Conservation (phyloP, 2,797 vertebrate species). For the Luscinia megarhynchos region DNA sequence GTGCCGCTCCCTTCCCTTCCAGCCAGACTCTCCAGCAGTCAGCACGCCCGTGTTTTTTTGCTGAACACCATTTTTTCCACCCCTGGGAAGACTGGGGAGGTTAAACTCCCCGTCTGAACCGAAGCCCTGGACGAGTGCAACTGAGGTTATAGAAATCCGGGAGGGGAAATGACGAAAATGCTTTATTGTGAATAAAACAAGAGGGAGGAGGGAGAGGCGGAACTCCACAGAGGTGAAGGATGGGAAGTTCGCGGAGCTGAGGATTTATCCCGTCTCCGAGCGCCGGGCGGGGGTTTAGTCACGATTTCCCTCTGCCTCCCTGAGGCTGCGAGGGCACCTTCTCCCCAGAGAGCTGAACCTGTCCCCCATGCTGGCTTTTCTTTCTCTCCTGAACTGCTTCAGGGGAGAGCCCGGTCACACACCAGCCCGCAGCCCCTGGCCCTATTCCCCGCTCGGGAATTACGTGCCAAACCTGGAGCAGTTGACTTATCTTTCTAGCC, state of each 20-base stretch:
- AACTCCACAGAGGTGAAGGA: constrained; percentile 28
- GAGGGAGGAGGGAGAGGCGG: constrained; percentile 41
- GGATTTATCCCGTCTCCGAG: background rate
- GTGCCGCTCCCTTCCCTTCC: constrained; percentile 29
- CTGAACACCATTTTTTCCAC: constrained; percentile 36
- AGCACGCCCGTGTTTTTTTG: background rate
- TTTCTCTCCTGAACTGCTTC: background rate
- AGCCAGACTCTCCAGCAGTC: background rate
- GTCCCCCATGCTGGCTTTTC: background rate
- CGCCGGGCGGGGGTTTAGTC: background rate
- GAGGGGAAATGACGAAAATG: constrained; percentile 55
- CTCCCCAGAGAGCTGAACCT: background rate
- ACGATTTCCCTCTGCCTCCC: background rate
- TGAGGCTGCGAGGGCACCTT: background rate
- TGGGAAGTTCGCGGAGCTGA: constrained; percentile 1
- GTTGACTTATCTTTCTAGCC: background rate
- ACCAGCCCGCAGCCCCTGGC: background rate
- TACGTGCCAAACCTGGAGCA: constrained; percentile 16
- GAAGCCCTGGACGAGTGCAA: constrained; percentile 51
- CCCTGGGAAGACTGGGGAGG: constrained; percentile 15
- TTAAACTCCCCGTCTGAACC: constrained; percentile 39
- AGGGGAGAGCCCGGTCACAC: background rate
- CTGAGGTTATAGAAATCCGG: constrained; percentile 53
- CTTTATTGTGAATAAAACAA: constrained; percentile 56
- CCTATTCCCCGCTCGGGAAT: background rate